phyloP scores from a whole-genome alignment of 2,113 vertebrate species.

The Barbus barbus region DNA sequence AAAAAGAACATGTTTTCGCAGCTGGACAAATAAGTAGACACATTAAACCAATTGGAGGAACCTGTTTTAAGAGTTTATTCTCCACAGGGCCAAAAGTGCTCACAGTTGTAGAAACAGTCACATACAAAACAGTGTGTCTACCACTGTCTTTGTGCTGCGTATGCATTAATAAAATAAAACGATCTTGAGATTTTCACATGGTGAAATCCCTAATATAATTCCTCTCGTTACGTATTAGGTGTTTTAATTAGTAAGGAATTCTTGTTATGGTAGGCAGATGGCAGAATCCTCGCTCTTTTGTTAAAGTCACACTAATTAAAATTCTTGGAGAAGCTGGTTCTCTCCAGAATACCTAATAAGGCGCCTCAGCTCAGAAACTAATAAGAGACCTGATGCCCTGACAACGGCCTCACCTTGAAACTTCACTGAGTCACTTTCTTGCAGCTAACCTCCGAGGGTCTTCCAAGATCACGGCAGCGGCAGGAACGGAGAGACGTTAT shows the following conservation, averaged over 20 bases:
- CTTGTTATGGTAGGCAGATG: slow-evolving; percentile 85
- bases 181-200: slow-evolving; percentile 49
- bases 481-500: slow-evolving; percentile 54
- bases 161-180: neutral
- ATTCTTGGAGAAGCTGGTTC: slow-evolving; percentile 81
- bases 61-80: neutral
- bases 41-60: neutral
- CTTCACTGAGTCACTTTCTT: slow-evolving; percentile 62
- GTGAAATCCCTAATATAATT: slow-evolving; percentile 68
- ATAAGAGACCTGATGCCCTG: slow-evolving; percentile 77
- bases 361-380: slow-evolving; percentile 76
- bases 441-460: slow-evolving; percentile 55
- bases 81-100: neutral
- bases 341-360: slow-evolving; percentile 82
- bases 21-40: neutral
- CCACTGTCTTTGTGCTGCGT: neutral
- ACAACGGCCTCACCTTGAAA: slow-evolving; percentile 78
- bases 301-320: slow-evolving; percentile 92
- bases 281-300: slow-evolving; percentile 82
- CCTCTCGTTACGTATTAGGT: slow-evolving; percentile 73
- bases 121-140: neutral
- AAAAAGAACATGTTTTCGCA: neutral
- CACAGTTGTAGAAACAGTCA: neutral
- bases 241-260: slow-evolving; percentile 87
- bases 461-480: slow-evolving; percentile 46